A percentile compares a stretch with the other conserved stretches of the same genome.
These are phyloP conservation scores for Acanthococcus lagerstroemiae DNA, from an alignment of 2,888 invertebrate species.

Conservation along the genomic window DNA sequence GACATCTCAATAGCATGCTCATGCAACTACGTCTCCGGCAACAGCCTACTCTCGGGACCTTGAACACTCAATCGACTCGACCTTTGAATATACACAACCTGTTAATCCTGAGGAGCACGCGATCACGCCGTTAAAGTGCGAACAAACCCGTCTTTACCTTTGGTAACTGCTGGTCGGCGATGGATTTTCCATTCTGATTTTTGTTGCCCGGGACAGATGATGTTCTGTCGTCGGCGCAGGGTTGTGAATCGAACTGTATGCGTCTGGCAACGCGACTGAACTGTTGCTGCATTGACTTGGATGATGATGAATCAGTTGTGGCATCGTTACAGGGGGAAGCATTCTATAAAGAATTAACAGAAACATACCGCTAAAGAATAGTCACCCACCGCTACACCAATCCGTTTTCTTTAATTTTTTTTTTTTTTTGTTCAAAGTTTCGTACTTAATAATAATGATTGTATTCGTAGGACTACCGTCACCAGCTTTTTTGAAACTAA, in stretches of 20 bases:
- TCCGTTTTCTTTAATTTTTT: constrained; percentile 3
- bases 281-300: constrained; percentile 22
- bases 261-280: constrained; percentile 23
- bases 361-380: constrained; percentile 29
- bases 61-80: too few relatives aligned
- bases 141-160: constrained; percentile 18
- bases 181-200: constrained; percentile 2
- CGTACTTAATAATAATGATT: too few relatives aligned
- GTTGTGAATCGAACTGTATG: constrained; percentile 24
- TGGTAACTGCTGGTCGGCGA: constrained; percentile 9
- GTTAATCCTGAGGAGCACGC: too few relatives aligned
- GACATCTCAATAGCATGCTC: too few relatives aligned
- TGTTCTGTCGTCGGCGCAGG: constrained; percentile 14
- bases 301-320: constrained; percentile 19
- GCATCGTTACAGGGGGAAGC: constrained; percentile 26
- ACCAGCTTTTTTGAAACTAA: too few relatives aligned
- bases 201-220: not conserved
- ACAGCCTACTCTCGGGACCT: too few relatives aligned
- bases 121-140: too few relatives aligned
- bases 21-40: too few relatives aligned
- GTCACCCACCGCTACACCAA: constrained; percentile 30
- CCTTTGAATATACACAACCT: too few relatives aligned
- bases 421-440: not conserved
- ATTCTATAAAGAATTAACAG: constrained; percentile 31
- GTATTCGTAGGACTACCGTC: too few relatives aligned